These are phyloP conservation scores for Anastatus disparis DNA, from an alignment of 1,140 invertebrate species.

Conservation along the genomic window DNA sequence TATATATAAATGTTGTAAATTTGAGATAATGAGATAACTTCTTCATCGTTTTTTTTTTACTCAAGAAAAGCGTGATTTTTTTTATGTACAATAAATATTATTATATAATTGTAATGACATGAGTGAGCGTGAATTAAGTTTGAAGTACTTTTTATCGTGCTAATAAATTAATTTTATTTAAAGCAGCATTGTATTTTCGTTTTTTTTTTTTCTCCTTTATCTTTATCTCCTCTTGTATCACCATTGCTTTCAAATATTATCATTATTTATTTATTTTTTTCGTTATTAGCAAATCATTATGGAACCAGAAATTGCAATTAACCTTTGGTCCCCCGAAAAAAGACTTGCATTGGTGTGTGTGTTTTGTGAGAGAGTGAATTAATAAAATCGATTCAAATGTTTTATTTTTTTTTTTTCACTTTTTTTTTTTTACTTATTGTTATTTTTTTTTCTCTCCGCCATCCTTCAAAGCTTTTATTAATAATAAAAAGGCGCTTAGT, in stretches of 20 bases:
- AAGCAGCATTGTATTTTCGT: constrained; percentile 15
- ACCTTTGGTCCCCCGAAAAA: constrained; percentile 37
- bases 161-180: constrained; percentile 42
- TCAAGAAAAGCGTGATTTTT: not conserved
- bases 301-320: constrained; percentile 32
- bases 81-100: constrained; percentile 2
- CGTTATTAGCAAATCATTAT: not conserved
- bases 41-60: not conserved
- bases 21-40: not conserved
- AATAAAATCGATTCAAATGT: constrained; percentile 22
- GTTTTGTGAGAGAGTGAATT: no score
- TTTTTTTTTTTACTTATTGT: constrained; percentile 15
- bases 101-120: no score
- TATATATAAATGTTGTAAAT: no score
- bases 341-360: constrained; percentile 23
- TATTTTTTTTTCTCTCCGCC: not conserved
- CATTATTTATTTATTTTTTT: not conserved
- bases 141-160: constrained; percentile 25
- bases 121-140: constrained; percentile 6
- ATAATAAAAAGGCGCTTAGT: constrained; percentile 38
- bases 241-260: no score
- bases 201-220: not conserved
- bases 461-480: constrained; percentile 26
- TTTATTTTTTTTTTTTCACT: no score
- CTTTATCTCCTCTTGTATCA: no score